Percentiles rank a stretch among this genome's conserved stretches.
These are phyloP conservation scores for Aphidius ervi DNA, from an alignment of 1,140 invertebrate genomes.

Conservation along the genomic window DNA sequence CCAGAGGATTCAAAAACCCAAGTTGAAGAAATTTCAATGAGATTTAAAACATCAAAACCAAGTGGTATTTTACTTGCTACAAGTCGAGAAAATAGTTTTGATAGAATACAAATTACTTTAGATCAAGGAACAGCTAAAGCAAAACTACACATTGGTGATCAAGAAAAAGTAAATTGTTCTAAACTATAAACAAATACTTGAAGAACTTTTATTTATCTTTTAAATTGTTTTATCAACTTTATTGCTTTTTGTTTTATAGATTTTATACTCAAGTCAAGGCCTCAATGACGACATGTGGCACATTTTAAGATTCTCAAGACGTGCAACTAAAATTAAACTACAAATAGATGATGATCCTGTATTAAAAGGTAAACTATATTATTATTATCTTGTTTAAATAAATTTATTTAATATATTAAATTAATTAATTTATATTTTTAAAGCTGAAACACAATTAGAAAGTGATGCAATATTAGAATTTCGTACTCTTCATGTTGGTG, in stretches of 20 bases:
- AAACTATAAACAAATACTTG: constrained; percentile 20
- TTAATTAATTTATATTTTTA: constrained; percentile 26
- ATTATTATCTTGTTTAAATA: neutral
- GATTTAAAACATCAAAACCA: constrained; percentile 80
- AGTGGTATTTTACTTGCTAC: constrained; percentile 70
- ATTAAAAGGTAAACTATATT: constrained; percentile 68
- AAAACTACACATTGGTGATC: constrained; percentile 76
- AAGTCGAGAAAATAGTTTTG: constrained; percentile 70
- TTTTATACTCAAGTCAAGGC: constrained; percentile 74
- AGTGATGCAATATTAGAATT: constrained; percentile 75
- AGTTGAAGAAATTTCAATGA: constrained; percentile 84
- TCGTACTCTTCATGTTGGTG: constrained; percentile 72
- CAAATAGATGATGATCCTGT: constrained; percentile 79
- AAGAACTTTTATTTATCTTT: too few relatives aligned
- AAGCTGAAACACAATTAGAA: constrained; percentile 74
- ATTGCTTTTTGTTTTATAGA: constrained; percentile 58
- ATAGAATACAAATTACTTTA: constrained; percentile 78
- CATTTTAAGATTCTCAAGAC: constrained; percentile 78
- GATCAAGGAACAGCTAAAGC: constrained; percentile 76
- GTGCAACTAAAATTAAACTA: constrained; percentile 66
- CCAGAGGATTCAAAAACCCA: constrained; percentile 80
- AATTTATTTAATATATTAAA: too few relatives aligned
- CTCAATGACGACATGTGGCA: constrained; percentile 95
- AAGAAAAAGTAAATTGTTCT: constrained; percentile 68
- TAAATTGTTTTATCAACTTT: constrained; percentile 8